Percentiles rank a stretch among this genome's conserved stretches.
These are phyloP conservation scores for Netelia inedita DNA, from an alignment of 2,888 invertebrate species.

Conservation along the genomic window DNA sequence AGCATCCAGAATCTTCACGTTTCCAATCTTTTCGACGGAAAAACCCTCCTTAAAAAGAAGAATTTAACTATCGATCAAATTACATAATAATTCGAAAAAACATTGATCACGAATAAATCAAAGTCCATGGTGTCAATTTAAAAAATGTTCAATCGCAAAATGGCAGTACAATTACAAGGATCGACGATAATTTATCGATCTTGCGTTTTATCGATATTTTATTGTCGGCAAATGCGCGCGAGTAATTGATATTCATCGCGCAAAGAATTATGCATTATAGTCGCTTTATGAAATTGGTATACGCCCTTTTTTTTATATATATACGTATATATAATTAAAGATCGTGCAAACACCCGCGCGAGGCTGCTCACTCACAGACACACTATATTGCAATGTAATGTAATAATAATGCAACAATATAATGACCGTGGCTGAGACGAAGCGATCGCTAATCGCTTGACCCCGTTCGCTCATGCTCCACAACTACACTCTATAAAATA, in stretches of 20 bases:
- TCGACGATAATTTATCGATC: constrained; percentile 4
- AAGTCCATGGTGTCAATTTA: background rate
- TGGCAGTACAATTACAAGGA: background rate
- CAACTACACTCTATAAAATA: constrained; percentile 37
- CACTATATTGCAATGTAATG: constrained; percentile 58
- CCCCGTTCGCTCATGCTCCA: constrained; percentile 59
- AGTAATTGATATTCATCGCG: constrained; percentile 8
- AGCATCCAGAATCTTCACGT: no score
- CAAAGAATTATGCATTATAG: constrained; percentile 54
- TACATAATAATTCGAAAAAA: no score
- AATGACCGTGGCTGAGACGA: constrained; percentile 57
- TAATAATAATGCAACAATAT: constrained; percentile 66
- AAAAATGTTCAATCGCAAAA: background rate
- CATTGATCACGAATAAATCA: no score
- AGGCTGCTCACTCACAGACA: constrained; percentile 25
- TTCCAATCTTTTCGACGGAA: no score
- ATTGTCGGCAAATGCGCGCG: background rate
- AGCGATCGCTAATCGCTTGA: constrained; percentile 65
- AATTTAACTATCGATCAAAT: no score
- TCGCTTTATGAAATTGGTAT: constrained; percentile 55
- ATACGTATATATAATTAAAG: constrained; percentile 29
- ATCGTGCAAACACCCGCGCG: constrained; percentile 52
- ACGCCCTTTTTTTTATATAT: constrained; percentile 18
- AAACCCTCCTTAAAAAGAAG: no score
- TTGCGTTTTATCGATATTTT: background rate